Conservation (phyloP, 1,140 invertebrate species). For the Drosophila azteca region DNA sequence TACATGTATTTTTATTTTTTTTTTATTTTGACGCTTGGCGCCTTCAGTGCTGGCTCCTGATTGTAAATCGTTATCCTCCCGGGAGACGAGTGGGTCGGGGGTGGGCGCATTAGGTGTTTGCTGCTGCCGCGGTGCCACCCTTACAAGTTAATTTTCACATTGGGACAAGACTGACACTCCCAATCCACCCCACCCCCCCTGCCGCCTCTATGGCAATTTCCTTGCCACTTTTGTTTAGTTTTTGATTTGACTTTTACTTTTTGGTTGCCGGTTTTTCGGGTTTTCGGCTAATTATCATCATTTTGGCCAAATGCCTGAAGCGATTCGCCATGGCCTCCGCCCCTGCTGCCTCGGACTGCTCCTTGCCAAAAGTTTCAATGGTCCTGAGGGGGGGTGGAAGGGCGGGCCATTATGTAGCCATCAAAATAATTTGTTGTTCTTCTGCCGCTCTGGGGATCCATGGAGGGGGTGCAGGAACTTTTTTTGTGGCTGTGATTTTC, state of each 20-base stretch:
- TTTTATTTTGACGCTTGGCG: constrained; percentile 70
- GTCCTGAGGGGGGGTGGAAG: constrained; percentile 1
- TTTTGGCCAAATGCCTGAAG: constrained; percentile 75
- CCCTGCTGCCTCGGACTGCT: constrained; percentile 21
- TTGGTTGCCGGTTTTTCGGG: constrained; percentile 52
- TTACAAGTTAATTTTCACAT: constrained; percentile 81
- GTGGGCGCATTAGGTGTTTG: constrained; percentile 10
- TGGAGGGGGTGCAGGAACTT: constrained; percentile 45
- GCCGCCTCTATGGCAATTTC: constrained; percentile 57
- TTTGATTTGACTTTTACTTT: constrained; percentile 80
- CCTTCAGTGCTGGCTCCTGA: constrained; percentile 56
- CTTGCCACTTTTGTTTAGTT: constrained; percentile 76
- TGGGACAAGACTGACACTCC: constrained; percentile 71
- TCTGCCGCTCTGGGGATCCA: constrained; percentile 19
- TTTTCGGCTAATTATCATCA: constrained; percentile 78
- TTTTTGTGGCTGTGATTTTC: constrained; percentile 72
- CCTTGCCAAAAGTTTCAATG: constrained; percentile 57
- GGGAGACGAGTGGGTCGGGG: constrained; percentile 24
- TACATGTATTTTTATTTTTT: constrained; percentile 57
- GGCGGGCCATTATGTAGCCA: constrained; percentile 68
- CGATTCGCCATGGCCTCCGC: constrained; percentile 50
- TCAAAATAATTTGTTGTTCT: constrained; percentile 73
- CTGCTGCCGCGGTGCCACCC: background rate
- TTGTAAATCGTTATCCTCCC: constrained; percentile 74
- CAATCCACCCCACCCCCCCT: background rate